Evolutionary conservation across 1,140 invertebrate species (phyloP).

Genomic region (Chironomus striatipennis): DNA sequence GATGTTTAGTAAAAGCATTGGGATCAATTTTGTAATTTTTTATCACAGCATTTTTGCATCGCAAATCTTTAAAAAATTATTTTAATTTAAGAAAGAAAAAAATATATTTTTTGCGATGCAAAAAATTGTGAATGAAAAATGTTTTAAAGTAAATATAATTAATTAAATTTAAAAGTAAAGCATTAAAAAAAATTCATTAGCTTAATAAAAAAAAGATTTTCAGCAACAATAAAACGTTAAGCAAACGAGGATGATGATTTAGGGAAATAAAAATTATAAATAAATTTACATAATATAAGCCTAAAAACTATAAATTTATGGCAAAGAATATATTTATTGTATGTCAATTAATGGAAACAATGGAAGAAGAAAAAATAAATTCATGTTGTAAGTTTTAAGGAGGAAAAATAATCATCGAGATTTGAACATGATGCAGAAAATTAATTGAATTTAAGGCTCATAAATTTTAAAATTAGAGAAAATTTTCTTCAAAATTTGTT

Average conservation of each 20-base stretch:
- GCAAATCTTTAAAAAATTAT: not conserved
- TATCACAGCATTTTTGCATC: not conserved
- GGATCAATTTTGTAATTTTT: constrained; percentile 22
- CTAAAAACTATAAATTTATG: not conserved
- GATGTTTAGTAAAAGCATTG: constrained; percentile 10
- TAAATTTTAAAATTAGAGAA: too few relatives aligned
- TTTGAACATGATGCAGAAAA: too few relatives aligned
- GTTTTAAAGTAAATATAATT: not conserved
- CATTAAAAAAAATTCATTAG: not conserved
- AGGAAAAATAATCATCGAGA: not conserved
- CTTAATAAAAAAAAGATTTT: not conserved
- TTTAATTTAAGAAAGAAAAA: not conserved
- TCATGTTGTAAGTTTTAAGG: not conserved
- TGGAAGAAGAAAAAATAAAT: not conserved
- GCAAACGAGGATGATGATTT: not conserved
- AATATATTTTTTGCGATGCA: not conserved
- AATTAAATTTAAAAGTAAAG: not conserved
- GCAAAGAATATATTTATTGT: not conserved
- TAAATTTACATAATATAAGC: too few relatives aligned
- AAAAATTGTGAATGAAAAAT: not conserved
- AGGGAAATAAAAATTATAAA: constrained; percentile 1
- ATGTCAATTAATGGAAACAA: constrained; percentile 18
- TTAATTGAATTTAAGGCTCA: too few relatives aligned
- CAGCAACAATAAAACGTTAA: not conserved
- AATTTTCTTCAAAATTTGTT: too few relatives aligned